Evolutionary conservation across 2,888 invertebrate genomes (phyloP), one percentile per base, ranked within the genome.

Genomic region (Trypoxylon attenuatum): DNA sequence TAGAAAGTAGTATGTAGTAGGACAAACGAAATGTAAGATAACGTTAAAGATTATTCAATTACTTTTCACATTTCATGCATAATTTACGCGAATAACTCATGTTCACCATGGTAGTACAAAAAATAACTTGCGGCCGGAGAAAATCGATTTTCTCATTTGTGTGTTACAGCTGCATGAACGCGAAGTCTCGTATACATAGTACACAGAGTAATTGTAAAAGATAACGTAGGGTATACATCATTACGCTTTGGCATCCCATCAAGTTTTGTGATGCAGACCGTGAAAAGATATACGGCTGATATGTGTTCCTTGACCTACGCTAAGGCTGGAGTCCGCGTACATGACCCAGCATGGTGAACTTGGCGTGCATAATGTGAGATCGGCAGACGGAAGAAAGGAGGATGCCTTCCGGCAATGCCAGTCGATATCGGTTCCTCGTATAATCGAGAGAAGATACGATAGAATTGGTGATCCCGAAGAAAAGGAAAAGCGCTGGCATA

Each of bases 241-340:
- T 45, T 54, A 2, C 29, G 29, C n/a, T 22, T 5, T 5, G 42
- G 38, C 27, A 5, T 41, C 29, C 25, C 13, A 41, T 41, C 19
- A 19, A 47, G 5, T 27, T 19, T 10, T 43, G 52, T 59, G n/a
- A n/a, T 52, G 59, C 8, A 13, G 38, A 29, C 10, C 19, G 10
- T 5, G 13, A 45, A 41, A 52, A n/a, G 16, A 18, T 18, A 39
- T 10, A 8, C 27, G 5, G 15, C 1, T 8, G 42, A 27, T 5
- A n/a, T n/a, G 33, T 27, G 21, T 45, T 22, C 42, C 51, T 39
- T 43, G 49, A 67, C 67, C 69, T 58, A 47, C 39, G 54, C 5
- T 47, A 67, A 69, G 41, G 47, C 23, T 46, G 42, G 19, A 29
- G 47, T 46, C 5, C 29, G 29, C 19, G 27, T 27, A 41, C 52